Evolutionary conservation across 2,888 invertebrate species (phyloP).

Genomic region (Acanthococcus lagerstroemiae): DNA sequence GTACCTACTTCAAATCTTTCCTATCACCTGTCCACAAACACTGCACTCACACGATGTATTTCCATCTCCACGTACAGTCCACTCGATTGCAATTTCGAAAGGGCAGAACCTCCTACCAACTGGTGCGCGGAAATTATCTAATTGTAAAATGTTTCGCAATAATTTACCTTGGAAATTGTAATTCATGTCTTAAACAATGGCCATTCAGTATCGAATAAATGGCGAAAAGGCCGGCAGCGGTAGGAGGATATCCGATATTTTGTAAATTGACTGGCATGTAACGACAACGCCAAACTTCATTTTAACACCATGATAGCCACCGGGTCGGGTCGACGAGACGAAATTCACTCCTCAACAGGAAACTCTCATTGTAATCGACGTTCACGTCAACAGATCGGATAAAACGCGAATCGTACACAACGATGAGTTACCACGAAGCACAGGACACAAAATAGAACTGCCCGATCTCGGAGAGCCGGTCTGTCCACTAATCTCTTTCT

Average conservation of each 20-base stretch:
- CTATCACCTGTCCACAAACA: too few relatives aligned
- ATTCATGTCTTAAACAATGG: constrained; percentile 21
- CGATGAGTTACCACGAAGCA: constrained; percentile 2
- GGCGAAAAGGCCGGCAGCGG: neutral
- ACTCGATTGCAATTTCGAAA: too few relatives aligned
- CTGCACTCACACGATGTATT: too few relatives aligned
- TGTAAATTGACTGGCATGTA: neutral
- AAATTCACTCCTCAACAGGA: neutral
- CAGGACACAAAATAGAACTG: constrained; percentile 15
- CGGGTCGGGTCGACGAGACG: too few relatives aligned
- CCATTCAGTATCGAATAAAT: constrained; percentile 18
- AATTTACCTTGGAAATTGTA: constrained; percentile 10
- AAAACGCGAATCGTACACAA: neutral
- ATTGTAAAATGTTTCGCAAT: too few relatives aligned
- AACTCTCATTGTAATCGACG: neutral
- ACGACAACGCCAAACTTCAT: neutral
- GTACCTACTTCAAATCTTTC: too few relatives aligned
- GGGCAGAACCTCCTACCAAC: too few relatives aligned
- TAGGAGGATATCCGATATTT: neutral
- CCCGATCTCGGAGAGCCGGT: constrained; percentile 1
- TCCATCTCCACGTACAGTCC: too few relatives aligned
- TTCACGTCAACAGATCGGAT: neutral
- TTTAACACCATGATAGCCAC: neutral
- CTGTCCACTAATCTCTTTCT: constrained; percentile 11
- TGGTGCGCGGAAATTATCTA: too few relatives aligned